Percentiles rank a stretch among this genome's conserved stretches.
Evolutionary conservation across 2,113 vertebrate genomes (phyloP).

Genomic region (Petrocephalus zakoni): DNA sequence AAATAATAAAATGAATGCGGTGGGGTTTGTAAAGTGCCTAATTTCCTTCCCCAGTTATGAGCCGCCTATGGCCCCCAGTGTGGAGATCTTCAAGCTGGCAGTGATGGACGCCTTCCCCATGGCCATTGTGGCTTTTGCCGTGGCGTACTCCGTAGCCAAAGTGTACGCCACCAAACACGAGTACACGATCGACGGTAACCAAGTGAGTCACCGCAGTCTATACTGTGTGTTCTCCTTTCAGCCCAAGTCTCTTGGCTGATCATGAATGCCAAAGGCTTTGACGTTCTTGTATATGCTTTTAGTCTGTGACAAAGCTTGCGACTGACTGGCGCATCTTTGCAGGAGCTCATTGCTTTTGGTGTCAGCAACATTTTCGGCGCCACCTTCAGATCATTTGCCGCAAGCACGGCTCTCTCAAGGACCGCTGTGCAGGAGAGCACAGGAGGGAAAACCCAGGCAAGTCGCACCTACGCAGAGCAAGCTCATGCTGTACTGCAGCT

Average conservation of each 20-base stretch:
- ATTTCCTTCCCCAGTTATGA: conserved; percentile 66
- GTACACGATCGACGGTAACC: conserved; percentile 81
- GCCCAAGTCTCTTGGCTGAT: neutral
- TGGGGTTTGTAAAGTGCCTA: neutral
- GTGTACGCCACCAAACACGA: conserved; percentile 90
- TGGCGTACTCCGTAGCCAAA: conserved; percentile 87
- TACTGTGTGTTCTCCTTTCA: neutral
- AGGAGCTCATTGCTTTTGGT: conserved; percentile 94
- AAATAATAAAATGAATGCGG: neutral
- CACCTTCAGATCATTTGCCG: conserved; percentile 81
- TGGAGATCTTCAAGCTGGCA: conserved; percentile 58
- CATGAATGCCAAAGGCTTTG: neutral
- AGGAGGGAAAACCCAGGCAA: conserved; percentile 94
- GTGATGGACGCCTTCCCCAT: conserved; percentile 75
- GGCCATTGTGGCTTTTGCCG: conserved; percentile 82
- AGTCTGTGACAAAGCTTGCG: neutral
- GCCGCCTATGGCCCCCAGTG: conserved; percentile 62
- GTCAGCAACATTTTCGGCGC: conserved; percentile 81
- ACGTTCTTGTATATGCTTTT: neutral
- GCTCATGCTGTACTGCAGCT: neutral
- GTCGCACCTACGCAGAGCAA: neutral
- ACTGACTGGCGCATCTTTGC: neutral
- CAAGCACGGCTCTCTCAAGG: conserved; percentile 84
- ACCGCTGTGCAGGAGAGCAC: conserved; percentile 92
- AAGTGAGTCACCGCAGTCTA: conserved; percentile 58